Conservation (phyloP, 2,888 invertebrate genomes). For the Pristionchus japonicus region DNA sequence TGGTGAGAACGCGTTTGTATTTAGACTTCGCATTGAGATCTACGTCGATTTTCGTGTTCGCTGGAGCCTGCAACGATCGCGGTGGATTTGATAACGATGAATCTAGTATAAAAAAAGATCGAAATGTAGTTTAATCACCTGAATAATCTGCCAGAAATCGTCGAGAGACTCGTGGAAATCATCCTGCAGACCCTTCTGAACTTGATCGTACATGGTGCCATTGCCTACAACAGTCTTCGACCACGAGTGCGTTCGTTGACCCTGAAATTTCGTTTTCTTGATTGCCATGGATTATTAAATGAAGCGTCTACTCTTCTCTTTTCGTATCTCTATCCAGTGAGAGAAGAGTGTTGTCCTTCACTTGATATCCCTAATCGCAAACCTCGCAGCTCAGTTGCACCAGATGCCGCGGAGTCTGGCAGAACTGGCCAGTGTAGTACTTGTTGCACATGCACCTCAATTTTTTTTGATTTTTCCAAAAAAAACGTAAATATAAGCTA, state of each 20-base stretch:
- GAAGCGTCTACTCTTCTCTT: too few species aligned
- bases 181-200: background rate
- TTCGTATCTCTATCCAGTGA: too few species aligned
- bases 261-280: background rate
- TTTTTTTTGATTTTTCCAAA: background rate
- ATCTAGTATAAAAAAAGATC: too few species aligned
- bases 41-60: background rate
- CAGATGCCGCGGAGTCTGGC: background rate
- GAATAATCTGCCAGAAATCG: background rate
- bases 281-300: background rate
- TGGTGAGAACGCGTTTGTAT: background rate
- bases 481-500: background rate
- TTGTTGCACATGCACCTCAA: conserved; percentile 30
- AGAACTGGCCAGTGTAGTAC: background rate
- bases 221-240: background rate
- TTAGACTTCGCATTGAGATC: background rate
- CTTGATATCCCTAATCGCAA: too few species aligned
- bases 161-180: background rate
- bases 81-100: too few species aligned
- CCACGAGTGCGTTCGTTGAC: background rate
- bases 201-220: background rate
- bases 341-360: too few species aligned
- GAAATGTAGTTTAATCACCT: too few species aligned
- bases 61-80: background rate
- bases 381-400: background rate